phyloP scores from a whole-genome alignment of 2,113 vertebrate species.

The Syrrhaptes paradoxus region DNA sequence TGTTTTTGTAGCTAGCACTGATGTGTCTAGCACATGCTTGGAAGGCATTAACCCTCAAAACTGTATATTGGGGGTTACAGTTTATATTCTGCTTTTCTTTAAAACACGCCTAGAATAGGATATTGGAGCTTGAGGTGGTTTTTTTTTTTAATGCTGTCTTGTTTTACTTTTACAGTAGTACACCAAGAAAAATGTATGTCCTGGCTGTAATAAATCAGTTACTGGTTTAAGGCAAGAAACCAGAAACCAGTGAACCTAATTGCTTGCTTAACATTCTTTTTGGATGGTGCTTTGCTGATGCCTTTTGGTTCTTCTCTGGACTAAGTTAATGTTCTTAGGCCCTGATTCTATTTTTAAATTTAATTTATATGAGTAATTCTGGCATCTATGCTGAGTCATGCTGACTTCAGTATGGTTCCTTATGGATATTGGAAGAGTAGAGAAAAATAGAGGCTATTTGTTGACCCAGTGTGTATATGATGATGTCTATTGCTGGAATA shows the following conservation, averaged over 20 bases:
- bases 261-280: neutral
- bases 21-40: neutral
- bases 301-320: neutral
- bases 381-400: neutral
- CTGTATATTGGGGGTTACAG: neutral
- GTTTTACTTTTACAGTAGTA: neutral
- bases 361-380: constrained; percentile 5
- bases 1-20: neutral
- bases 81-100: neutral
- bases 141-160: neutral
- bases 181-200: neutral
- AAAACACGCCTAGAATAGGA: neutral
- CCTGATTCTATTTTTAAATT: neutral
- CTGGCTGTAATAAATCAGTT: neutral
- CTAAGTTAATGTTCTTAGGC: neutral
- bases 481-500: neutral
- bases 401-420: neutral
- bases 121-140: neutral
- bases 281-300: neutral
- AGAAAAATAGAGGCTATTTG: neutral
- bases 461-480: neutral
- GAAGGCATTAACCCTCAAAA: neutral
- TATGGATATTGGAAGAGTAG: neutral
- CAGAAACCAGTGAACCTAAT: neutral
- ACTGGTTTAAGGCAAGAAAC: neutral